Base-by-base conservation (phyloP, 2,113 vertebrate species). In the Geothlypis trichas region DNA sequence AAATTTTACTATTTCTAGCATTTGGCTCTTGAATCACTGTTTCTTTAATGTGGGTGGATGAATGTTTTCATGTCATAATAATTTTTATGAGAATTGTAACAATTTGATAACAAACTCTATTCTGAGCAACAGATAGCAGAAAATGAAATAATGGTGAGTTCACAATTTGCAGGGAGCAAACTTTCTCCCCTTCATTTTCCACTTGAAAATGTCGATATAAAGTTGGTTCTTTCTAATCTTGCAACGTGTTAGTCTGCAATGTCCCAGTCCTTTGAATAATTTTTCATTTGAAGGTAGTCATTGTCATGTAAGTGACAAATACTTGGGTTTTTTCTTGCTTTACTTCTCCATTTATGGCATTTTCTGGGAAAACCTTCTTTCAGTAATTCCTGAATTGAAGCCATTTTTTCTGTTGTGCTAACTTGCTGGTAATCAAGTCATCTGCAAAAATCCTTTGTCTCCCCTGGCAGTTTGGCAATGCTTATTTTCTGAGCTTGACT, bases 361-460 rank as follows among this genome's bases (percentile, higher is more conserved):
- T 96, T 95, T 96, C 62, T 39, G 78, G 82, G 93, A 96, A 93
- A 94, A 93, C 42, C 58, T 90, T 90, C 58, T 94, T 96, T 96
- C 67, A 93, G 71, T 91, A 76, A 87, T 35, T 78, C 77, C 92
- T 90, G 80, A 97, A 97, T 97, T 97, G 89, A 78, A 95, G 84
- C 92, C 89, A 94, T 97, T 97, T 97, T 92, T 98, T 98, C 95
- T 95, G 52, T 89, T 98, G 95, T 97, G 94, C 87, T 98, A 98
- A 98, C 98, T 98, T 98, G 97, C 94, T 97, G 95, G 97, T 98
- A 98, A 98, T 99, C 98, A 98, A 98, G 77, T 98, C 95, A 98
- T 98, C 93, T 87, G 78, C 44, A 30, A 92, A 98, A 99, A 98
- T 98, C 96, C 93, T 97, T 42, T 94, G 71, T 98, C 93, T 98